Conservation (phyloP, 2,797 vertebrate genomes). For the Ammospiza maritima region DNA sequence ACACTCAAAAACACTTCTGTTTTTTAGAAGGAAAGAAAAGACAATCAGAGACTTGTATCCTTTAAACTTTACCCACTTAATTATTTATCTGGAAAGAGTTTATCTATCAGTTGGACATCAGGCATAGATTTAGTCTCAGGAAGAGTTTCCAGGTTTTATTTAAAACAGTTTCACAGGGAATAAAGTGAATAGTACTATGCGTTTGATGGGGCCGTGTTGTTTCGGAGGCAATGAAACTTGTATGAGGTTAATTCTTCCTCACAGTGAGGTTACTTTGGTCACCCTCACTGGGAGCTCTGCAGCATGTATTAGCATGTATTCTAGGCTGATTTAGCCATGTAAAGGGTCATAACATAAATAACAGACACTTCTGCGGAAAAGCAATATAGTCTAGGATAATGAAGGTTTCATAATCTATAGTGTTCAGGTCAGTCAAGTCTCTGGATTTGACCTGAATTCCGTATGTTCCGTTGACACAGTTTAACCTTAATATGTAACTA, state of each 20-base stretch:
- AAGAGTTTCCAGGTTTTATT: neutral
- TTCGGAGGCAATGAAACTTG: neutral
- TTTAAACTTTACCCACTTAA: neutral
- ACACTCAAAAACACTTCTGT: neutral
- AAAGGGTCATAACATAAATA: neutral
- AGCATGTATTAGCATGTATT: neutral
- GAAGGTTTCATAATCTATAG: neutral
- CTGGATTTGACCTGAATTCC: neutral
- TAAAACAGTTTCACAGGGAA: neutral
- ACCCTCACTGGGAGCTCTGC: neutral
- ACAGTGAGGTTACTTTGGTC: neutral
- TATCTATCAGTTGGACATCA: neutral
- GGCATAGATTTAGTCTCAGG: neutral
- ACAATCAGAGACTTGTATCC: neutral
- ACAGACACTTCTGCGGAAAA: neutral
- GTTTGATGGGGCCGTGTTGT: neutral
- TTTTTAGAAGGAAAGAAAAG: neutral
- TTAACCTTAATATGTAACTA: neutral
- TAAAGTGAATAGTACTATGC: neutral
- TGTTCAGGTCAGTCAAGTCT: neutral
- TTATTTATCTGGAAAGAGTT: neutral
- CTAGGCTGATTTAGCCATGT: neutral
- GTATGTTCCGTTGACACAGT: neutral
- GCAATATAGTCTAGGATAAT: neutral
- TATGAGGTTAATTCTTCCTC: neutral